A percentile compares a stretch with the other conserved stretches of the same genome.
Conservation (phyloP, 2,888 invertebrate species). For the Ctenicera cuprea region DNA sequence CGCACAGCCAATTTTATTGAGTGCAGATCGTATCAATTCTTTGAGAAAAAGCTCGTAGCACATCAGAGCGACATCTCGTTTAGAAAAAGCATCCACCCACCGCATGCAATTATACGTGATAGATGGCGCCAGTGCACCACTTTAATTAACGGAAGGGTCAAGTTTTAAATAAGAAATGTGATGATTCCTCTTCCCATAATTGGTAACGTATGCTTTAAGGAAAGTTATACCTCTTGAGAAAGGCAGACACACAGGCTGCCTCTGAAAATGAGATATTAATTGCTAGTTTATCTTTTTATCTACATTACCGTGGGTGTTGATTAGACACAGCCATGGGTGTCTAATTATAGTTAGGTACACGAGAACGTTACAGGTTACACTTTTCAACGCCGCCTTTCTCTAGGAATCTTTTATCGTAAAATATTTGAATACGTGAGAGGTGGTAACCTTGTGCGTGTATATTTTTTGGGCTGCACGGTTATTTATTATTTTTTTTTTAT, state of each 20-base stretch:
- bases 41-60: neutral
- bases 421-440: slow-evolving; percentile 27
- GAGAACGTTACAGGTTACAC: slow-evolving; percentile 40
- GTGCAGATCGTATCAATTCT: slow-evolving; percentile 21
- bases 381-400: slow-evolving; percentile 41
- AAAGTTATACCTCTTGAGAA: slow-evolving; percentile 41
- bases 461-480: too few species aligned
- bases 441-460: neutral
- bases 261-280: slow-evolving; percentile 54
- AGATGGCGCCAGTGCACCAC: slow-evolving; percentile 39
- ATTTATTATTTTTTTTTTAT: neutral
- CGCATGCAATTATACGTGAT: slow-evolving; percentile 26
- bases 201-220: slow-evolving; percentile 37
- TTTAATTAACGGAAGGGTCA: slow-evolving; percentile 38
- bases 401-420: slow-evolving; percentile 11
- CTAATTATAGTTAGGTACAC: slow-evolving; percentile 49
- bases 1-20: slow-evolving; percentile 21
- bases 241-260: slow-evolving; percentile 45
- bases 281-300: slow-evolving; percentile 54
- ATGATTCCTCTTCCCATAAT: slow-evolving; percentile 44
- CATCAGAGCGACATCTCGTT: slow-evolving; percentile 14
- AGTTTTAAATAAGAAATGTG: slow-evolving; percentile 33
- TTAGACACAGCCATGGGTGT: slow-evolving; percentile 52
- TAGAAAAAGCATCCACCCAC: slow-evolving; percentile 20
- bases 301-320: slow-evolving; percentile 54